Conservation (phyloP, 1,140 invertebrate species). For the Drosophila orena region DNA sequence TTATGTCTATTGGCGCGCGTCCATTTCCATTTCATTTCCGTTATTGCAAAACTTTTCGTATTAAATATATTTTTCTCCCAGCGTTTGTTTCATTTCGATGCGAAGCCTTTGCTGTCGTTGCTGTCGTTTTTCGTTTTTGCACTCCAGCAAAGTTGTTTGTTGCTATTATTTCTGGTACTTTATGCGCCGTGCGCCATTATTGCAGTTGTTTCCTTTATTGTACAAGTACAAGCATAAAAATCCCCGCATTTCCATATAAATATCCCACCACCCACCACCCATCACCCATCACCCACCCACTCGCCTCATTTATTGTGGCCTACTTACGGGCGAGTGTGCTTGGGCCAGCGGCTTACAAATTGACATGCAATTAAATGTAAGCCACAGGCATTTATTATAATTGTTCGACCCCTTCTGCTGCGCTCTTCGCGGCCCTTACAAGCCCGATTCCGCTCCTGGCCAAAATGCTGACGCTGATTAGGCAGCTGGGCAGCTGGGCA, state of each 20-base stretch:
- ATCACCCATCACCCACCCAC: too few species aligned
- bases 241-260: slow-evolving; percentile 73
- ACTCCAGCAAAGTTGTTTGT: slow-evolving; percentile 77
- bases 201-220: slow-evolving; percentile 81
- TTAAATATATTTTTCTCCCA: slow-evolving; percentile 78
- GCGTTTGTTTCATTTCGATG: slow-evolving; percentile 76
- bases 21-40: slow-evolving; percentile 83
- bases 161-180: slow-evolving; percentile 78
- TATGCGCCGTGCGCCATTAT: slow-evolving; percentile 73
- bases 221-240: slow-evolving; percentile 67
- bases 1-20: slow-evolving; percentile 83
- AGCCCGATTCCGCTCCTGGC: slow-evolving; percentile 11
- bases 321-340: slow-evolving; percentile 50
- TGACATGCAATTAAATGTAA: slow-evolving; percentile 76
- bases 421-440: not conserved
- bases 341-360: slow-evolving; percentile 54
- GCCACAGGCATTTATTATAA: slow-evolving; percentile 71
- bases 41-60: slow-evolving; percentile 83
- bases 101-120: slow-evolving; percentile 36
- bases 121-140: slow-evolving; percentile 60
- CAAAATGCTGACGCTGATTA: slow-evolving; percentile 70
- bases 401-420: slow-evolving; percentile 36
- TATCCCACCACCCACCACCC: too few species aligned
- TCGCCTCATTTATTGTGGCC: slow-evolving; percentile 61
- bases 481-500: slow-evolving; percentile 31